Evolutionary conservation across 1,140 invertebrate genomes (phyloP).

Genomic region (Bathynomus jamesi): DNA sequence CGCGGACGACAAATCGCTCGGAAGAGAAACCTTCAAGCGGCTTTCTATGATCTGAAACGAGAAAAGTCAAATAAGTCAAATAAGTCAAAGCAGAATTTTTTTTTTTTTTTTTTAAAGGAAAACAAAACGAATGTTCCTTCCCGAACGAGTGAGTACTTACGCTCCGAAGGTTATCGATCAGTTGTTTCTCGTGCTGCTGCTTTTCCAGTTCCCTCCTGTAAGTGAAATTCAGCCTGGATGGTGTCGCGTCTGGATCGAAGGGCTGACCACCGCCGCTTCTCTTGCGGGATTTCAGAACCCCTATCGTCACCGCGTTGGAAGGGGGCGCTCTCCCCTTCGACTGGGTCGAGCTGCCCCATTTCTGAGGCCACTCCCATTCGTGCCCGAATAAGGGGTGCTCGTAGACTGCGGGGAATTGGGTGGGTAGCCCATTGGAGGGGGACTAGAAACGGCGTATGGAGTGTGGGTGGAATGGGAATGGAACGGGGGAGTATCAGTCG

Average conservation of each 20-base stretch:
- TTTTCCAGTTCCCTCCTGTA: slow-evolving; percentile 85
- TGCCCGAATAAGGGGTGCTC: background rate
- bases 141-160: slow-evolving; percentile 51
- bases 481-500: slow-evolving; percentile 11
- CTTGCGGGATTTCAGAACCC: slow-evolving; percentile 16
- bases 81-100: too few relatives aligned
- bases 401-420: background rate
- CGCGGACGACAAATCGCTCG: slow-evolving; percentile 74
- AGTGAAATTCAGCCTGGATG: slow-evolving; percentile 77
- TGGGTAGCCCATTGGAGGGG: slow-evolving; percentile 6
- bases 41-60: slow-evolving; percentile 74
- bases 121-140: background rate
- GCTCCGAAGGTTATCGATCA: slow-evolving; percentile 68
- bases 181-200: slow-evolving; percentile 73
- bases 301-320: slow-evolving; percentile 8
- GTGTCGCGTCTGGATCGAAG: slow-evolving; percentile 61
- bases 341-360: too few relatives aligned
- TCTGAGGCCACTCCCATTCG: background rate
- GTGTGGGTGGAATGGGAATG: slow-evolving; percentile 5
- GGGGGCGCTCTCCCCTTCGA: slow-evolving; percentile 3
- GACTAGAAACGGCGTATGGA: slow-evolving; percentile 11
- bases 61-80: slow-evolving; percentile 17
- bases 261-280: slow-evolving; percentile 24
- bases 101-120: too few relatives aligned
- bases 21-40: slow-evolving; percentile 77